These are phyloP conservation scores for Zonitis immaculata DNA, from an alignment of 2,888 invertebrate genomes.

Conservation along the genomic window DNA sequence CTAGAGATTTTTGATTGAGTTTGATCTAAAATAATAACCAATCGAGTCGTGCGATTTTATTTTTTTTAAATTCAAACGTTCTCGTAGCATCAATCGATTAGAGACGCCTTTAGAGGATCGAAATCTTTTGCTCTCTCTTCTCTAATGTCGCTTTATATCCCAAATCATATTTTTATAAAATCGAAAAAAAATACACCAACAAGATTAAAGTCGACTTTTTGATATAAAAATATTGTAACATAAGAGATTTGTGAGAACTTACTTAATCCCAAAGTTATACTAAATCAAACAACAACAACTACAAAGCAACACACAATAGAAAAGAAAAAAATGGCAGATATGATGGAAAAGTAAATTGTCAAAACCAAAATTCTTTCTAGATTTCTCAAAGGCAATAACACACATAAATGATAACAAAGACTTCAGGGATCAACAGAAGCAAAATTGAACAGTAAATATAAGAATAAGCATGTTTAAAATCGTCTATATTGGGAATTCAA, in stretches of 20 bases:
- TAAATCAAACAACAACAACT: constrained; percentile 20
- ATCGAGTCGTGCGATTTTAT: too few species aligned
- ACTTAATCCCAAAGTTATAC: constrained; percentile 22
- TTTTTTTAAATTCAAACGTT: too few species aligned
- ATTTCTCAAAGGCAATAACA: constrained; percentile 19
- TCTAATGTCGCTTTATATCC: not conserved
- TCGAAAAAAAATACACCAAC: constrained; percentile 24
- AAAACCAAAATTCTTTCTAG: constrained; percentile 2
- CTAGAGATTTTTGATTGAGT: too few species aligned
- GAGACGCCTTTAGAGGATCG: not conserved
- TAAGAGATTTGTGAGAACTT: constrained; percentile 22
- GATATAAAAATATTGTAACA: constrained; percentile 23
- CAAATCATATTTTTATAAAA: constrained; percentile 22
- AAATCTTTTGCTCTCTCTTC: not conserved
- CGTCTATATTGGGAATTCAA: constrained; percentile 19
- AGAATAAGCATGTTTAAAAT: constrained; percentile 27
- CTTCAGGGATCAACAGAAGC: constrained; percentile 23
- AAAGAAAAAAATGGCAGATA: not conserved
- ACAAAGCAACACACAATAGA: too few species aligned
- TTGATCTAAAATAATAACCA: too few species aligned
- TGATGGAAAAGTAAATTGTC: not conserved
- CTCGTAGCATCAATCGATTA: constrained; percentile 11
- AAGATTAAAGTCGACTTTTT: constrained; percentile 28
- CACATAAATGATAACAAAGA: constrained; percentile 20
- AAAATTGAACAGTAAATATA: constrained; percentile 28